These are phyloP conservation scores for Papilio glaucus DNA, from an alignment of 1,140 invertebrate species.

Conservation along the genomic window DNA sequence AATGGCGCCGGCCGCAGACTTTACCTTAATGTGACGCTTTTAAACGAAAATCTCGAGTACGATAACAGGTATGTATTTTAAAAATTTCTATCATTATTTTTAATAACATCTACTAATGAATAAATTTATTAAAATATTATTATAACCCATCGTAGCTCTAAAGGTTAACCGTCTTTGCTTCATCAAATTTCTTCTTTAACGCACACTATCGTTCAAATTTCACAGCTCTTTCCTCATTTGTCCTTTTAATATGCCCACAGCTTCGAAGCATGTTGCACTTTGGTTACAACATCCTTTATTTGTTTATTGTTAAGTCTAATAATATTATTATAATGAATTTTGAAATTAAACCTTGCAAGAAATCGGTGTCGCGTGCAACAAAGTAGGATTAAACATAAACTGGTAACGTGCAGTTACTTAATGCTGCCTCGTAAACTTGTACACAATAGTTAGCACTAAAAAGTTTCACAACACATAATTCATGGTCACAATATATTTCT, in stretches of 20 bases:
- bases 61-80: not conserved
- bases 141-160: no score
- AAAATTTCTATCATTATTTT: not conserved
- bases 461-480: not conserved
- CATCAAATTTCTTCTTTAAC: not conserved
- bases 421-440: slow-evolving; percentile 12
- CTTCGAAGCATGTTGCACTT: not conserved
- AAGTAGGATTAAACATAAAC: not conserved
- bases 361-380: slow-evolving; percentile 14
- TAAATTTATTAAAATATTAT: no score
- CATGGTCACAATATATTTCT: not conserved
- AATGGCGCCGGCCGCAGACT: not conserved
- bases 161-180: not conserved
- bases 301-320: slow-evolving; percentile 10
- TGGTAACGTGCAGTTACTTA: slow-evolving; percentile 9
- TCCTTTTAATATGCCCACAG: not conserved
- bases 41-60: not conserved
- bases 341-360: slow-evolving; percentile 17
- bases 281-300: not conserved
- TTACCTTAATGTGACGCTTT: not conserved
- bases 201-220: no score
- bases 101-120: no score
- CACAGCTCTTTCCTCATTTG: not conserved
- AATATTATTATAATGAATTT: slow-evolving; percentile 14
- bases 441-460: not conserved